Evolutionary conservation across 2,797 vertebrate genomes (phyloP).

Genomic region (Tragelaphus eurycerus): DNA sequence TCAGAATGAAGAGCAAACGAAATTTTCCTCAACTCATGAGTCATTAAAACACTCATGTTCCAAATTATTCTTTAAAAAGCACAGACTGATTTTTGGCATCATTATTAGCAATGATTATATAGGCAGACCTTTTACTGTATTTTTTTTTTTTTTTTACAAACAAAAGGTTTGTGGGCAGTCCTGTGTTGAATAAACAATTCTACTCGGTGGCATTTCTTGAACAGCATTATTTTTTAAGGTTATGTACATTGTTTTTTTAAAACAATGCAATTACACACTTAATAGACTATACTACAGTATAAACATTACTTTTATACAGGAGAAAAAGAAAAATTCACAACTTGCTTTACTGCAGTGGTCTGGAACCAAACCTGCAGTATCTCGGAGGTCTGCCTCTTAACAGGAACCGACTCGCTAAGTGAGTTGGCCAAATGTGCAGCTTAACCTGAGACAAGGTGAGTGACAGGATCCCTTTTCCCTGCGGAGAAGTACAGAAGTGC

Average conservation of each 20-base stretch:
- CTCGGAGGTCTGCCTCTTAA: not conserved
- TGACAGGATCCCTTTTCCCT: not conserved
- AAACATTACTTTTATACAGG: not conserved
- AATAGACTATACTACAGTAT: not conserved
- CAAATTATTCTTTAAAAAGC: conserved; percentile 49
- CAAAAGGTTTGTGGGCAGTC: not conserved
- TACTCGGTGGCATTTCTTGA: not conserved
- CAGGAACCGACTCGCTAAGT: not conserved
- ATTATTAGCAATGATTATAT: not conserved
- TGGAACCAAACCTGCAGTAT: not conserved
- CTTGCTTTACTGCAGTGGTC: not conserved
- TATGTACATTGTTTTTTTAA: not conserved
- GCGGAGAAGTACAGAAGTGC: not conserved
- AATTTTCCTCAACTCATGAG: conserved; percentile 53
- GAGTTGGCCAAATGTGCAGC: not conserved
- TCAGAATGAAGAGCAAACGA: conserved; percentile 23
- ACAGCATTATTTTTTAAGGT: not conserved
- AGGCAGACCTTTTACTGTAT: not conserved
- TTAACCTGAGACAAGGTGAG: too few relatives aligned
- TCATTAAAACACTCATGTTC: conserved; percentile 13
- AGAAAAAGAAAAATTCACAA: not conserved
- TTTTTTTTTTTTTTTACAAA: not conserved
- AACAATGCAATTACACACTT: not conserved
- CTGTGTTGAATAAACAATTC: not conserved
- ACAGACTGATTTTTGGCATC: not conserved